Evolutionary conservation across 64 coral and sea anemone species (phyloP).

Genomic region (Cladopsammia gracilis): DNA sequence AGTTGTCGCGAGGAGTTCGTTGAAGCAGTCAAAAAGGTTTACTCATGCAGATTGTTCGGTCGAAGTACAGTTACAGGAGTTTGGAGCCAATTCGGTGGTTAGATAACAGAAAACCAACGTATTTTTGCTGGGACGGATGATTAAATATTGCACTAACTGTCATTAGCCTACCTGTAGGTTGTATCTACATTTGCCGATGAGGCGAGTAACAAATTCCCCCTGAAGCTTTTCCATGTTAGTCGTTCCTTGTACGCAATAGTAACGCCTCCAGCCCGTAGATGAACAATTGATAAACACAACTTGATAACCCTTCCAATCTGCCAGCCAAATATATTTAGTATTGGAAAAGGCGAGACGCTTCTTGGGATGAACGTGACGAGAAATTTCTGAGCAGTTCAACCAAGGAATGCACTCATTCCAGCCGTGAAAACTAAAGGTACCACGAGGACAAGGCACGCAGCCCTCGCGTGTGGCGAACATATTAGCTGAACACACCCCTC

Average conservation of each 20-base stretch:
- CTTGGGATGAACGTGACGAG: background rate
- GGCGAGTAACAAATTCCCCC: background rate
- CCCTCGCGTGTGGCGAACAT: background rate
- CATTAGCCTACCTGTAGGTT: background rate
- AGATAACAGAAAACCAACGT: too few relatives aligned
- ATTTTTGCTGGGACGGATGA: too few relatives aligned
- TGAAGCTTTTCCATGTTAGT: background rate
- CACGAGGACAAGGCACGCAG: background rate
- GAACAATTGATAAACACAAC: slow-evolving; percentile 11
- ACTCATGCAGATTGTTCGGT: too few relatives aligned
- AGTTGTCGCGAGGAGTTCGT: too few relatives aligned
- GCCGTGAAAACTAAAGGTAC: background rate
- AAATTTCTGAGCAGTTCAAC: slow-evolving; percentile 4
- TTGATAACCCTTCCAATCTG: background rate
- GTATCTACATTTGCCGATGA: background rate
- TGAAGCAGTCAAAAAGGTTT: too few relatives aligned
- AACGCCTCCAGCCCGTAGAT: background rate
- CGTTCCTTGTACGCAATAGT: background rate
- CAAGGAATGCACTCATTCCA: background rate
- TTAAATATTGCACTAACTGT: too few relatives aligned
- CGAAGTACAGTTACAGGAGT: too few relatives aligned
- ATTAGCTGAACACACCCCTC: background rate
- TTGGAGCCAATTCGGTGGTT: too few relatives aligned
- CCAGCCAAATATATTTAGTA: background rate
- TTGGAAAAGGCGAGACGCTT: background rate